Percentiles rank a stretch among this genome's conserved stretches.
Conservation (phyloP, 1,140 invertebrate genomes). For the Acromyrmex charruanus region DNA sequence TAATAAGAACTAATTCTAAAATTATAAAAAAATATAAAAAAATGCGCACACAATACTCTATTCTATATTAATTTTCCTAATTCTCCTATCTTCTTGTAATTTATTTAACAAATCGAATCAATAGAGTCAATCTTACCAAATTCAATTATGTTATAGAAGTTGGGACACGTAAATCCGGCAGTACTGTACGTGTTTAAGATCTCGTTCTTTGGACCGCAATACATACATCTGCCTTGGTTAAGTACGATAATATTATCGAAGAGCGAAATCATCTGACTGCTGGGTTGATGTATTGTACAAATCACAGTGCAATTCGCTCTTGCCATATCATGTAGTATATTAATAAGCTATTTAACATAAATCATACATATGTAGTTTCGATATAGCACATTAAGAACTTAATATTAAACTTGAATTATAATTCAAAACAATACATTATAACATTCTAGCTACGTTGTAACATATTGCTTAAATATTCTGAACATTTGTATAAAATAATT, state of each 20-base stretch:
- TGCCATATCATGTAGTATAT: constrained; percentile 90
- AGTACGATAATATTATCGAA: constrained; percentile 90
- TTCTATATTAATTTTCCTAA: background rate
- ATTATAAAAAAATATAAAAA: background rate
- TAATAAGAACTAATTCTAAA: background rate
- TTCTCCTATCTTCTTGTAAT: background rate
- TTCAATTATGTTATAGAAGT: constrained; percentile 91
- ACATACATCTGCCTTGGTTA: constrained; percentile 88
- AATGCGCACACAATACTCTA: background rate
- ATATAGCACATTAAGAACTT: background rate
- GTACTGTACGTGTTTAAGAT: constrained; percentile 86
- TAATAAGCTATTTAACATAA: constrained; percentile 84
- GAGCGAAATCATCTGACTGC: constrained; percentile 92
- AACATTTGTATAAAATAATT: background rate
- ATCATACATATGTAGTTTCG: background rate
- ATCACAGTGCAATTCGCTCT: constrained; percentile 92
- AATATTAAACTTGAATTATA: background rate
- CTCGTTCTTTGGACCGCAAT: constrained; percentile 87
- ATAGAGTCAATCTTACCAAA: constrained; percentile 86
- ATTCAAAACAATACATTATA: background rate
- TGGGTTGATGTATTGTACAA: constrained; percentile 96
- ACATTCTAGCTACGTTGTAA: background rate
- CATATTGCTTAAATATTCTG: background rate
- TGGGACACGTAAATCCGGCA: constrained; percentile 88
- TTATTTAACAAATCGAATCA: background rate